These are phyloP conservation scores for Eristalis tenax DNA, from an alignment of 2,888 invertebrate species.

Conservation along the genomic window DNA sequence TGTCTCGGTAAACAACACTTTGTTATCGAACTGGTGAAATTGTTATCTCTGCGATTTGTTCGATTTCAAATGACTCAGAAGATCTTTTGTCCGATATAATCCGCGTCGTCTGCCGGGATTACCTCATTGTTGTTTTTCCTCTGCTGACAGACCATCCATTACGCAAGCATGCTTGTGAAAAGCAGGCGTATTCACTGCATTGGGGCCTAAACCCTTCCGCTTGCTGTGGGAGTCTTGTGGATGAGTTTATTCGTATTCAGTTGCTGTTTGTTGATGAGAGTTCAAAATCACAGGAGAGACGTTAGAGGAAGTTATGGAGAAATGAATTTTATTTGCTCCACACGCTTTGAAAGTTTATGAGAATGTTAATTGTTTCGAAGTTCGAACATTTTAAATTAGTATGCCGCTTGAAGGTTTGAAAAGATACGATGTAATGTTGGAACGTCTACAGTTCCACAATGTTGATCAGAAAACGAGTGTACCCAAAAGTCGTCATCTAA, in stretches of 20 bases:
- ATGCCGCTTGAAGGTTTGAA: too few species aligned
- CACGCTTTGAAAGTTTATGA: too few species aligned
- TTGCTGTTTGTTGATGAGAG: neutral
- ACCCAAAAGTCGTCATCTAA: too few species aligned
- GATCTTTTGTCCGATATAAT: neutral
- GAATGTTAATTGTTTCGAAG: too few species aligned
- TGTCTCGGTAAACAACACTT: neutral
- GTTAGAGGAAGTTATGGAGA: neutral
- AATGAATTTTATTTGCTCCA: too few species aligned
- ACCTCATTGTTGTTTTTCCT: neutral
- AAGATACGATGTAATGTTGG: too few species aligned
- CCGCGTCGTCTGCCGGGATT: neutral
- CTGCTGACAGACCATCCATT: neutral
- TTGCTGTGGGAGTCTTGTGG: neutral
- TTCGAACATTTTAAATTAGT: too few species aligned
- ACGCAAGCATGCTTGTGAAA: neutral
- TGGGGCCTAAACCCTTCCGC: neutral
- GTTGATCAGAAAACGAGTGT: too few species aligned
- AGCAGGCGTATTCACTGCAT: neutral
- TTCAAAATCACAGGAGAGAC: neutral
- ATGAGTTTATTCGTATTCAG: neutral
- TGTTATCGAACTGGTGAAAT: neutral
- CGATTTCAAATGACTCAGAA: constrained; percentile 7
- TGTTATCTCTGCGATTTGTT: neutral
- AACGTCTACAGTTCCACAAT: too few species aligned